Evolutionary conservation across 2,888 invertebrate genomes (phyloP).

Genomic region (Stegana nigrithorax): DNA sequence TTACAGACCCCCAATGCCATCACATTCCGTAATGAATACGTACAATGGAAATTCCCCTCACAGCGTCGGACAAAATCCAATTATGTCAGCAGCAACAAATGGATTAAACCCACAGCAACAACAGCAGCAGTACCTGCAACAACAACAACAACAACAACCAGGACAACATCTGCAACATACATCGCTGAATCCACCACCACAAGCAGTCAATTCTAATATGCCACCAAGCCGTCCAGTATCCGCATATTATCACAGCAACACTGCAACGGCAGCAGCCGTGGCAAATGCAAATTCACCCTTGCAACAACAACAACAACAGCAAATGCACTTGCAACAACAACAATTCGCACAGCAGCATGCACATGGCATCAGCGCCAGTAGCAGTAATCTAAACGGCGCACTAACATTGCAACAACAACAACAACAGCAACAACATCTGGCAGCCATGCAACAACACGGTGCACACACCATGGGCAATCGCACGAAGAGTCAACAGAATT

Average conservation of each 20-base stretch:
- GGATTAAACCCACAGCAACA: constrained; percentile 51
- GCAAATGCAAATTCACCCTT: constrained; percentile 48
- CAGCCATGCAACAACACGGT: constrained; percentile 37
- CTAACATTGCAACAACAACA: constrained; percentile 46
- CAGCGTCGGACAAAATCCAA: constrained; percentile 48
- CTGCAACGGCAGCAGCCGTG: constrained; percentile 52
- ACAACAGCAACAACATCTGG: constrained; percentile 44
- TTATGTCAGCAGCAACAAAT: constrained; percentile 44
- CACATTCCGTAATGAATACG: constrained; percentile 61
- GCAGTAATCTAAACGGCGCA: constrained; percentile 61
- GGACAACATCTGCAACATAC: constrained; percentile 13
- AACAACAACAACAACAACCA: constrained; percentile 22
- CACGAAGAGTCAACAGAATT: constrained; percentile 59
- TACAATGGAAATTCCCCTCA: constrained; percentile 65
- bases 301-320: constrained; percentile 49
- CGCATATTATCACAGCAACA: constrained; percentile 66
- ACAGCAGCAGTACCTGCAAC: constrained; percentile 46
- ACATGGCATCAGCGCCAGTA: constrained; percentile 55
- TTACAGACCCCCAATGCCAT: constrained; percentile 58
- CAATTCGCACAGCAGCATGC: constrained; percentile 50
- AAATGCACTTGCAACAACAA: constrained; percentile 26
- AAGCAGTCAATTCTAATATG: constrained; percentile 49
- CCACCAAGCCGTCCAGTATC: constrained; percentile 66
- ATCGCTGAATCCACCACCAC: constrained; percentile 28
- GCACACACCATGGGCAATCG: constrained; percentile 57